Evolutionary conservation across 92 coral and sea anemone genomes (phyloP).

Genomic region (Porites cylindrica): DNA sequence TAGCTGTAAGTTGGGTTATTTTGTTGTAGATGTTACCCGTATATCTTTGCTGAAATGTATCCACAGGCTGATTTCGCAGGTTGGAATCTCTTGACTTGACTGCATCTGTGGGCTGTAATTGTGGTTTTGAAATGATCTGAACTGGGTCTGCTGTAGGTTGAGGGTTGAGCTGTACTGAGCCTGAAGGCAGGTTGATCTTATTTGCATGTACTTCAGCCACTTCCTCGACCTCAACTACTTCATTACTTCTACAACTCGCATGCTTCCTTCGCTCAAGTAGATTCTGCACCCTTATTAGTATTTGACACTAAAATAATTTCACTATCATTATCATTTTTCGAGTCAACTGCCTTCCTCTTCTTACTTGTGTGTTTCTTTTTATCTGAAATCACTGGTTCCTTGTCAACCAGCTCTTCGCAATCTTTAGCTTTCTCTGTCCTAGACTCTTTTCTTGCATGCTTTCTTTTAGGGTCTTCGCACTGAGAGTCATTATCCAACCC

Average conservation of each 20-base stretch:
- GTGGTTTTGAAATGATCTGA: conserved; percentile 1
- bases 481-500: conserved; percentile 17
- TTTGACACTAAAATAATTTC: conserved; percentile 25
- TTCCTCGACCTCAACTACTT: conserved; percentile 16
- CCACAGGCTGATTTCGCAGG: no score
- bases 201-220: not conserved
- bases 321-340: conserved; percentile 3
- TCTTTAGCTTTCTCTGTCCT: conserved; percentile 17
- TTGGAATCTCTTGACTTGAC: no score
- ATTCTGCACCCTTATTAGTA: conserved; percentile 32
- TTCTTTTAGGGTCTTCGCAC: not conserved
- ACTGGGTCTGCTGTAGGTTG: not conserved
- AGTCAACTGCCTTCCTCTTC: conserved; percentile 29
- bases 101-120: not conserved
- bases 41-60: no score
- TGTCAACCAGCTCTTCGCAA: conserved; percentile 21
- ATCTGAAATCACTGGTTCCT: conserved; percentile 17
- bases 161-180: not conserved
- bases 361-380: conserved; percentile 31
- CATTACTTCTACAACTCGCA: conserved; percentile 3
- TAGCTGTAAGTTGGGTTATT: no score
- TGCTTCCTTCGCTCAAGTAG: conserved; percentile 29
- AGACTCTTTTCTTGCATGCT: not conserved
- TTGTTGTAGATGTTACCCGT: no score
- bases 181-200: not conserved